Conservation (phyloP, 2,888 invertebrate genomes). For the Lasiommata megera region DNA sequence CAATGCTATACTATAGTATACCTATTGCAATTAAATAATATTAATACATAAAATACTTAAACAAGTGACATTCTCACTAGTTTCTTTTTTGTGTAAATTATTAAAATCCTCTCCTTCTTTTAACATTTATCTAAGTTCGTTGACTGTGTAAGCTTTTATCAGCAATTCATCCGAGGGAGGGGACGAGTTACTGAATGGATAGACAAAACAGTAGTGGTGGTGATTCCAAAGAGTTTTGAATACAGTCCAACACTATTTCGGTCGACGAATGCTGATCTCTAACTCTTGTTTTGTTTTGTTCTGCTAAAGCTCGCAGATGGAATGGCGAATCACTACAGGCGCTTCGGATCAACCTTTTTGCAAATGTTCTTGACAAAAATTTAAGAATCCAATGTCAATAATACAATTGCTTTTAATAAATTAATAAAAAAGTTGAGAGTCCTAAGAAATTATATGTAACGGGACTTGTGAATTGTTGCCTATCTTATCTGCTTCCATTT, state of each 20-base stretch:
- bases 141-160: constrained; percentile 45
- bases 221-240: constrained; percentile 80
- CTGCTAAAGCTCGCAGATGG: constrained; percentile 51
- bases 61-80: too few species aligned
- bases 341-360: constrained; percentile 29
- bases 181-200: constrained; percentile 78
- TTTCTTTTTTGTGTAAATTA: too few species aligned
- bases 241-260: constrained; percentile 78
- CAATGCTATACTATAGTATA: too few species aligned
- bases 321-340: constrained; percentile 43
- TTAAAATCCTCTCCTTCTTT: too few species aligned
- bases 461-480: too few species aligned
- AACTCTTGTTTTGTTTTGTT: constrained; percentile 60
- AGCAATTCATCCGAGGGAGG: constrained; percentile 62
- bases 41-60: too few species aligned
- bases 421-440: too few species aligned
- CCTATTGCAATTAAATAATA: too few species aligned
- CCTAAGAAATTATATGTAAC: too few species aligned
- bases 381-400: background rate
- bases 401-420: too few species aligned
- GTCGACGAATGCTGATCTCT: constrained; percentile 69
- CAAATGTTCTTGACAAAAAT: background rate
- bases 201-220: constrained; percentile 72
- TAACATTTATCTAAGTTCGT: too few species aligned
- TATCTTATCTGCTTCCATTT: too few species aligned